Percentiles rank a stretch among this genome's conserved stretches.
These are phyloP conservation scores for Protophormia terraenovae DNA, from an alignment of 2,888 invertebrate species.

Conservation along the genomic window DNA sequence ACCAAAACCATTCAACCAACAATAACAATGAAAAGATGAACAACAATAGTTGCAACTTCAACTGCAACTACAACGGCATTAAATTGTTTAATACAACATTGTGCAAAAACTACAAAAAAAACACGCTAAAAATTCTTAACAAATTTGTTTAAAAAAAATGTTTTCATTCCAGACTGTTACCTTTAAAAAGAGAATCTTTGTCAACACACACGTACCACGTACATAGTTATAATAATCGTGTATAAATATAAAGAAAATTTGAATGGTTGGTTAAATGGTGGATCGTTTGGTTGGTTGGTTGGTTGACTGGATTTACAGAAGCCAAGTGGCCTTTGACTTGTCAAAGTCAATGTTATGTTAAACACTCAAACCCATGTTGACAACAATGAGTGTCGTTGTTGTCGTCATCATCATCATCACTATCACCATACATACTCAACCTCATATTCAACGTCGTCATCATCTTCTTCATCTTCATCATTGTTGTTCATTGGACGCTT, in stretches of 20 bases:
- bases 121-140: slow-evolving; percentile 32
- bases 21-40: slow-evolving; percentile 42
- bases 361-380: slow-evolving; percentile 65
- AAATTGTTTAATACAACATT: slow-evolving; percentile 22
- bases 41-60: slow-evolving; percentile 42
- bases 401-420: slow-evolving; percentile 40
- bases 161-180: slow-evolving; percentile 27
- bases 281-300: not conserved
- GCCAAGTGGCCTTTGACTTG: slow-evolving; percentile 71
- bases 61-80: slow-evolving; percentile 11
- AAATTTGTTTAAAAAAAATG: slow-evolving; percentile 33
- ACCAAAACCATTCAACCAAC: slow-evolving; percentile 26
- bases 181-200: slow-evolving; percentile 20
- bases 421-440: slow-evolving; percentile 12
- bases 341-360: slow-evolving; percentile 69
- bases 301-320: slow-evolving; percentile 49
- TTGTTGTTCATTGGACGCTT: slow-evolving; percentile 18
- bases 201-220: slow-evolving; percentile 8
- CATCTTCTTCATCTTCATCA: slow-evolving; percentile 8
- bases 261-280: slow-evolving; percentile 32
- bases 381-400: slow-evolving; percentile 65
- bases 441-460: slow-evolving; percentile 3
- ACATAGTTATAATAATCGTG: too few species aligned
- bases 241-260: not conserved
- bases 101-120: slow-evolving; percentile 22